phyloP scores from a whole-genome alignment of 2,797 vertebrate species.

The Phrynocephalus forsythii region DNA sequence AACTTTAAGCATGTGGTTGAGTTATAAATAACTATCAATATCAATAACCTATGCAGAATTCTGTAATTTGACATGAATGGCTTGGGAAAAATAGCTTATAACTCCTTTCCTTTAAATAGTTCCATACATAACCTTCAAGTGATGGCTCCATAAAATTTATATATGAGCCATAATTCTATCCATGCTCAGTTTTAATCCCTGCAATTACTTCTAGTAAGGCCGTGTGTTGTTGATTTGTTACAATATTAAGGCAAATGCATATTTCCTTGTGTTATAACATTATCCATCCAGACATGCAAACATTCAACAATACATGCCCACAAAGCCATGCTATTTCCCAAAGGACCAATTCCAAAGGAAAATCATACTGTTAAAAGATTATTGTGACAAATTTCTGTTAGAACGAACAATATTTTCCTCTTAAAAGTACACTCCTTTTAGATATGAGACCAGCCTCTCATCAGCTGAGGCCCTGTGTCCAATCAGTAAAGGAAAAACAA shows the following conservation, averaged over 20 bases:
- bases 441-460: too few relatives aligned
- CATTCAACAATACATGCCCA: too few relatives aligned
- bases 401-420: too few relatives aligned
- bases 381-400: too few relatives aligned
- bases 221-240: background rate
- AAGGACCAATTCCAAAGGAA: too few relatives aligned
- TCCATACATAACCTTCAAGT: background rate
- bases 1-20: conserved; percentile 10
- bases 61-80: background rate
- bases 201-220: background rate
- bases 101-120: conserved; percentile 10
- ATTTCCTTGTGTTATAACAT: too few relatives aligned
- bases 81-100: conserved; percentile 7
- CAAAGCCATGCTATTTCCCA: too few relatives aligned
- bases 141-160: background rate
- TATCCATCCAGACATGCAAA: too few relatives aligned
- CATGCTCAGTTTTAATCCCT: background rate
- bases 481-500: background rate
- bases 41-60: background rate
- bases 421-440: too few relatives aligned
- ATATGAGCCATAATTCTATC: background rate
- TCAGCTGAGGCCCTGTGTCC: background rate
- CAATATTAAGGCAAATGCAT: background rate
- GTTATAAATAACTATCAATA: conserved; percentile 1
- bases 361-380: too few relatives aligned